phyloP scores from a whole-genome alignment of 1,140 invertebrate genomes.

The Ceratoteleas bidentatus region DNA sequence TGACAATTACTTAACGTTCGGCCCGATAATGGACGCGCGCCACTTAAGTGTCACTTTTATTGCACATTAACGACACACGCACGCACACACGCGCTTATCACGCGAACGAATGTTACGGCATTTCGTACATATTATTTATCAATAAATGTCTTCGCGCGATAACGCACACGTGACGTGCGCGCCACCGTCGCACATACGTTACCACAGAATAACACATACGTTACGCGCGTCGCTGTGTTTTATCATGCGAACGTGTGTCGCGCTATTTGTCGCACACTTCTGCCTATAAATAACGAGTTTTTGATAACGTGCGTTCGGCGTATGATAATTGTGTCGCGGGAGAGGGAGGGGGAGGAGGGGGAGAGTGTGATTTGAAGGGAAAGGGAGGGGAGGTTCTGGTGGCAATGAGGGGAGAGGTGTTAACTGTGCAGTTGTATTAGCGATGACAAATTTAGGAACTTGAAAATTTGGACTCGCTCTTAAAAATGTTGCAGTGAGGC shows the following conservation, averaged over 20 bases:
- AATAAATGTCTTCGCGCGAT: slow-evolving; percentile 61
- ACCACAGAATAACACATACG: slow-evolving; percentile 50
- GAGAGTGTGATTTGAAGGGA: too few relatives aligned
- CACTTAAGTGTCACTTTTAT: slow-evolving; percentile 38
- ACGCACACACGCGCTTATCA: slow-evolving; percentile 36
- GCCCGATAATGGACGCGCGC: background rate
- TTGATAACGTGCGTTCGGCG: slow-evolving; percentile 36
- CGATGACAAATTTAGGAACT: too few relatives aligned
- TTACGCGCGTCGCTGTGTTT: slow-evolving; percentile 38
- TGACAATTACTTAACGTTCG: slow-evolving; percentile 5
- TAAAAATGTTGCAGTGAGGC: too few relatives aligned
- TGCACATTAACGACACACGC: slow-evolving; percentile 28
- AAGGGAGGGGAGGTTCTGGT: too few relatives aligned
- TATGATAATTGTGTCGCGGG: slow-evolving; percentile 44
- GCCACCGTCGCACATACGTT: slow-evolving; percentile 26
- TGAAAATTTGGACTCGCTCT: too few relatives aligned
- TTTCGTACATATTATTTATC: slow-evolving; percentile 64
- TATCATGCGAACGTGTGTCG: slow-evolving; percentile 52
- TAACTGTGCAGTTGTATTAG: too few relatives aligned
- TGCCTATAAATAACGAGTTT: slow-evolving; percentile 55
- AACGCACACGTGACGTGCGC: slow-evolving; percentile 34
- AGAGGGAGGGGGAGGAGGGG: too few relatives aligned
- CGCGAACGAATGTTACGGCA: slow-evolving; percentile 56
- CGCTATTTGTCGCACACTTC: slow-evolving; percentile 52
- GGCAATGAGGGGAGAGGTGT: too few relatives aligned